Percentiles rank a stretch among this genome's conserved stretches.
These are phyloP conservation scores for Phrynosoma platyrhinos DNA, from an alignment of 2,113 vertebrate species.

Conservation along the genomic window DNA sequence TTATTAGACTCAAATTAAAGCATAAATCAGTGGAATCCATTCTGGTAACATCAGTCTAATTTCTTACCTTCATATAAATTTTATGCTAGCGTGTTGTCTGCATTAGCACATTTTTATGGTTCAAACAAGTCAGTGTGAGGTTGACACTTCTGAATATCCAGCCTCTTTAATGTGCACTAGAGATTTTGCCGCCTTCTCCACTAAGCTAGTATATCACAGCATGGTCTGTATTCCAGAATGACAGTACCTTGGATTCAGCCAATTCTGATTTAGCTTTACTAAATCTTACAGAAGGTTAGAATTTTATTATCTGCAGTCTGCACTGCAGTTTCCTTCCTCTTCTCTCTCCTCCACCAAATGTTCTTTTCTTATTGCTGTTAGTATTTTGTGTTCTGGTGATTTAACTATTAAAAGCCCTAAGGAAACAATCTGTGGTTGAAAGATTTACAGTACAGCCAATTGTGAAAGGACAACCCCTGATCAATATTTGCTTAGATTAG, in stretches of 20 bases:
- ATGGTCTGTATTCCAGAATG: slow-evolving; percentile 1
- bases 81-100: slow-evolving; percentile 34
- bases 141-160: slow-evolving; percentile 23
- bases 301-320: slow-evolving; percentile 21
- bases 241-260: slow-evolving; percentile 23
- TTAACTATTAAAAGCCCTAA: not conserved
- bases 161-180: slow-evolving; percentile 16
- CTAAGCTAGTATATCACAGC: slow-evolving; percentile 5
- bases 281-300: slow-evolving; percentile 35
- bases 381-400: slow-evolving; percentile 7
- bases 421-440: not conserved
- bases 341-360: not conserved
- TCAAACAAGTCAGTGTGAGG: slow-evolving; percentile 14
- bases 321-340: not conserved
- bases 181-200: slow-evolving; percentile 18
- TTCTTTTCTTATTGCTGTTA: not conserved
- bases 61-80: slow-evolving; percentile 37
- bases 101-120: slow-evolving; percentile 37
- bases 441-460: accelerated
- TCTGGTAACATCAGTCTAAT: slow-evolving; percentile 17
- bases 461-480: not conserved
- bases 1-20: slow-evolving; percentile 25
- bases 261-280: slow-evolving; percentile 26
- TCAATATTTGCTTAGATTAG: not conserved
- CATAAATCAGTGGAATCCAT: not conserved